These are phyloP conservation scores for Taeniopygia guttata DNA, from an alignment of 2,797 vertebrate genomes.

Conservation along the genomic window DNA sequence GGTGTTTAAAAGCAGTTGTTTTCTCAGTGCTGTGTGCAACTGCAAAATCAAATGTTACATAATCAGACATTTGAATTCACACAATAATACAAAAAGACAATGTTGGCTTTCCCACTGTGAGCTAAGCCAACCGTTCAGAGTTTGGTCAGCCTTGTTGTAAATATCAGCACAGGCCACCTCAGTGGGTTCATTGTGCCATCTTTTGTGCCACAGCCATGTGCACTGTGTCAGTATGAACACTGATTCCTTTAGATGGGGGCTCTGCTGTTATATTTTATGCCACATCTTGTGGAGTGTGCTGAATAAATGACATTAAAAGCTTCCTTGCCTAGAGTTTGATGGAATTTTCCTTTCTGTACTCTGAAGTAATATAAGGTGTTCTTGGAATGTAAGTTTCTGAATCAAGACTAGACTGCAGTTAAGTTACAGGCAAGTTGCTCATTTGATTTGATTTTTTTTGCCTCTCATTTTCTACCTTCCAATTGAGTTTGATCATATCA, in stretches of 20 bases:
- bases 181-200: background rate
- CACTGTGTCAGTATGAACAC: background rate
- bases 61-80: slow-evolving; percentile 9
- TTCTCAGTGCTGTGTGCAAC: background rate
- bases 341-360: background rate
- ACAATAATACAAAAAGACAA: background rate
- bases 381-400: background rate
- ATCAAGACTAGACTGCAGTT: background rate
- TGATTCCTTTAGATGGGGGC: background rate
- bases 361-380: background rate
- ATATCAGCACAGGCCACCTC: background rate
- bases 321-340: background rate
- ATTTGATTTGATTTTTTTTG: background rate
- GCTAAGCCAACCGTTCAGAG: background rate
- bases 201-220: background rate
- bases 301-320: background rate
- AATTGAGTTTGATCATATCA: background rate
- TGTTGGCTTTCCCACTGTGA: background rate
- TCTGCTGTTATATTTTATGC: background rate
- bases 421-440: background rate
- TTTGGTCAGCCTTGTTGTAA: background rate
- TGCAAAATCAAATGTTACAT: slow-evolving; percentile 7
- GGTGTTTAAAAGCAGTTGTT: slow-evolving; percentile 7
- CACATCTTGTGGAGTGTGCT: background rate
- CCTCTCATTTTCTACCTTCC: background rate